phyloP scores from a whole-genome alignment of 2,113 vertebrate genomes.

The zebrafish (Danio rerio) region GRCz12tu NC_133184.1:30661501-30662000 shows the following conservation, averaged over 20 bases:
- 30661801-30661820: constrained; percentile 99
- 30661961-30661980: constrained; percentile 13
- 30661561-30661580: constrained; percentile 96
- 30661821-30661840: constrained; percentile 70
- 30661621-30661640: constrained; percentile 94
- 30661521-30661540: too few relatives aligned
- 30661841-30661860: constrained; percentile 8
- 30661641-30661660: constrained; percentile 82
- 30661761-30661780: constrained; percentile 90
- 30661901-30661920: constrained; percentile 11
- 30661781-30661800: constrained; percentile 98
- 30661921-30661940: constrained; percentile 42
- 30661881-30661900: constrained; percentile 40
- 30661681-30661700: constrained; percentile 24
- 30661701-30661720: not conserved
- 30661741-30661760: constrained; percentile 58
- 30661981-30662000: constrained; percentile 9
- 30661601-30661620: constrained; percentile 99
- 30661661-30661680: constrained; percentile 59
- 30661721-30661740: constrained; percentile 29
- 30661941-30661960: not conserved
- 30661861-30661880: constrained; percentile 20
- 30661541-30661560: not conserved
- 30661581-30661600: constrained; percentile 95
- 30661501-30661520: too few relatives aligned